Conservation (phyloP, 2,797 vertebrate species). For the Etheostoma perlongum region DNA sequence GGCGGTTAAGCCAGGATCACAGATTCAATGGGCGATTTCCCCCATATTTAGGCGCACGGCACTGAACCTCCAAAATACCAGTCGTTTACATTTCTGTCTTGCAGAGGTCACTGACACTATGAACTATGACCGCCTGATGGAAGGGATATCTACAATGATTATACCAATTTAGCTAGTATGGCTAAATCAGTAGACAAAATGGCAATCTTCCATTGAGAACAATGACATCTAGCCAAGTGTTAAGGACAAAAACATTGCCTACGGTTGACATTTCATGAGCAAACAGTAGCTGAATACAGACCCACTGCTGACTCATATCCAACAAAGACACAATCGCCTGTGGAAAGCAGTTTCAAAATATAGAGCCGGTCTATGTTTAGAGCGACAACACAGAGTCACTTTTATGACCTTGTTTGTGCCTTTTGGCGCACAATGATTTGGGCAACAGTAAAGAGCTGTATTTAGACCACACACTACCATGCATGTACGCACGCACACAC, state of each 20-base stretch:
- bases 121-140: not conserved
- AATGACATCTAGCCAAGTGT: constrained; percentile 14
- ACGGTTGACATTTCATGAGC: constrained; percentile 44
- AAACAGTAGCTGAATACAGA: constrained; percentile 53
- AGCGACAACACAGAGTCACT: constrained; percentile 67
- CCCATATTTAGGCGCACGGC: not conserved
- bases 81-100: not conserved
- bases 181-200: not conserved
- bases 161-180: not conserved
- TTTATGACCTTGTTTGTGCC: constrained; percentile 76
- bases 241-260: constrained; percentile 29
- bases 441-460: constrained; percentile 67
- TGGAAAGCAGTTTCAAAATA: constrained; percentile 57
- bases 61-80: constrained; percentile 4
- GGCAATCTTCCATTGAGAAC: not conserved
- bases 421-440: constrained; percentile 65
- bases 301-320: constrained; percentile 52
- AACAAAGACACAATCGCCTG: constrained; percentile 59
- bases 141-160: not conserved
- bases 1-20: constrained; percentile 43
- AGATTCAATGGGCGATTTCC: constrained; percentile 31
- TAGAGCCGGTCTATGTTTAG: constrained; percentile 65
- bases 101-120: not conserved
- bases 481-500: constrained; percentile 23
- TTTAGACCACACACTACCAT: constrained; percentile 70